A percentile compares a stretch with the other conserved stretches of the same genome.
phyloP scores from a whole-genome alignment of 92 coral and sea anemone genomes.

The Virgularia gustaviana region DNA sequence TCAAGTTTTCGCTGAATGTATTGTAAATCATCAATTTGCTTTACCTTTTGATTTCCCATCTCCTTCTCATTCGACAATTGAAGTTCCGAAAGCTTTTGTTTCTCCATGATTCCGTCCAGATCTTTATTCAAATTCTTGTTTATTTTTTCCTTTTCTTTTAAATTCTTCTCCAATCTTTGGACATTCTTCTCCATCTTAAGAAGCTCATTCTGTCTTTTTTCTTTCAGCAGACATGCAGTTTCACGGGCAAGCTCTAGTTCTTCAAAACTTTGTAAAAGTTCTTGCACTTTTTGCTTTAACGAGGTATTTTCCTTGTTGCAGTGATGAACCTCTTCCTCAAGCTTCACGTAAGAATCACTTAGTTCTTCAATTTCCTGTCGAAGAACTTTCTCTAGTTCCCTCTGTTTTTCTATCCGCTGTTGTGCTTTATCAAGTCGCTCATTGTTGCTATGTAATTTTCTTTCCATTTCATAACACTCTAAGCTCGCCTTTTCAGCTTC shows the following conservation, averaged over 20 bases:
- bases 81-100: slow-evolving; percentile 4
- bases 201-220: slow-evolving; percentile 28
- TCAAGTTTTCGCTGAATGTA: slow-evolving; percentile 13
- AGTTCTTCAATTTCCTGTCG: slow-evolving; percentile 35
- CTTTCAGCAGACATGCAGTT: slow-evolving; percentile 27
- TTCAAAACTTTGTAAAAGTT: slow-evolving; percentile 19
- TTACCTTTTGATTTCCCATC: neutral
- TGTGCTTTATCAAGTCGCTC: slow-evolving; percentile 4
- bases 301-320: slow-evolving; percentile 5
- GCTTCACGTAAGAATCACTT: slow-evolving; percentile 23
- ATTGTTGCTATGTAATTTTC: neutral
- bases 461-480: slow-evolving; percentile 14
- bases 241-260: slow-evolving; percentile 38
- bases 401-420: slow-evolving; percentile 23
- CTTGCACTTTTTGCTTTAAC: slow-evolving; percentile 21
- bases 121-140: slow-evolving; percentile 23
- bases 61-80: slow-evolving; percentile 23
- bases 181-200: slow-evolving; percentile 22
- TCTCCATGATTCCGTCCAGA: slow-evolving; percentile 10
- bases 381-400: slow-evolving; percentile 32
- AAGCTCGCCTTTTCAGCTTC: neutral
- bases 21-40: slow-evolving; percentile 9
- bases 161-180: slow-evolving; percentile 21
- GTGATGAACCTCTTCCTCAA: slow-evolving; percentile 28
- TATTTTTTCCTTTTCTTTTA: slow-evolving; percentile 15